A percentile compares a stretch with the other conserved stretches of the same genome.
These are phyloP conservation scores for Gryllus bimaculatus DNA, from an alignment of 1,140 invertebrate genomes.

Conservation along the genomic window DNA sequence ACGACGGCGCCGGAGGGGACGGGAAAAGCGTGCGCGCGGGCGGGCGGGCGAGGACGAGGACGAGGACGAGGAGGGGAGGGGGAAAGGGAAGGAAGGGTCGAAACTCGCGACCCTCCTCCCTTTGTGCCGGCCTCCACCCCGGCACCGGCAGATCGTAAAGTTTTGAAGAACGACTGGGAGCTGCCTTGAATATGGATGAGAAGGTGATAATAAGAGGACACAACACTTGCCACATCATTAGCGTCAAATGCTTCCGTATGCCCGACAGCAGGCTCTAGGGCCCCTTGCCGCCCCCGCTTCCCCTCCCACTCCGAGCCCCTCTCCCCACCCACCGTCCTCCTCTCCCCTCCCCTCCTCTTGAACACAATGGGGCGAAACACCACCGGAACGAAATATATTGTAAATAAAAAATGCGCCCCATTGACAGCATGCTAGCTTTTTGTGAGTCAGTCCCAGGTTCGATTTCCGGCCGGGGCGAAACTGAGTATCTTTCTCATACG, in stretches of 20 bases:
- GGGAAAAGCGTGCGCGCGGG: neutral
- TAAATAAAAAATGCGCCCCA: too few relatives aligned
- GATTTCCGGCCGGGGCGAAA: too few relatives aligned
- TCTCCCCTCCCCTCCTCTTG: neutral
- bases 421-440: too few relatives aligned
- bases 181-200: neutral
- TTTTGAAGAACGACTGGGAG: slow-evolving; percentile 3
- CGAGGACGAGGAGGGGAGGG: neutral
- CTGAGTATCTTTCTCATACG: too few relatives aligned
- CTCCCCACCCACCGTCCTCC: too few relatives aligned
- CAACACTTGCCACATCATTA: slow-evolving; percentile 4
- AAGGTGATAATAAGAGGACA: slow-evolving; percentile 1
- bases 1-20: neutral
- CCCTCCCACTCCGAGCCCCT: too few relatives aligned
- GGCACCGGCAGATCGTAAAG: neutral
- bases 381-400: too few relatives aligned
- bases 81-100: neutral
- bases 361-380: neutral
- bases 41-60: neutral
- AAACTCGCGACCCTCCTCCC: neutral
- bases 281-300: neutral
- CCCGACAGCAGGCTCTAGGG: neutral
- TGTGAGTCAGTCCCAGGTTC: too few relatives aligned
- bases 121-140: neutral
- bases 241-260: neutral